Evolutionary conservation across 1,140 invertebrate genomes (phyloP), one percentile per base, ranked within the genome.

Genomic region (Bombus confusus): DNA sequence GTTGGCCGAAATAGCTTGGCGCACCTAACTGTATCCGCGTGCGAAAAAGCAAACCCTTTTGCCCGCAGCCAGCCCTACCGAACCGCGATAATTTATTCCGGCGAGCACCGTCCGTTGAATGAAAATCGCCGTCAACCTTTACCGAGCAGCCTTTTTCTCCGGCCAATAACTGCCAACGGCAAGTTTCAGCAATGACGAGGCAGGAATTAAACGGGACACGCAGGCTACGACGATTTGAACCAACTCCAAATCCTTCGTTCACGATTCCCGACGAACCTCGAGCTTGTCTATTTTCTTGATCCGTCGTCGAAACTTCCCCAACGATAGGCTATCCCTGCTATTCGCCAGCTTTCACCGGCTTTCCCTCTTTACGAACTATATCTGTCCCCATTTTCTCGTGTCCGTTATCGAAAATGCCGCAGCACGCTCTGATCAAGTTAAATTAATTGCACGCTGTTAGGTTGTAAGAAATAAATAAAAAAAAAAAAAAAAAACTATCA

Each of bases 1-100:
- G 80, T 89, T 91, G 87, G 87, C 86, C 92, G 91, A 94, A 93
- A 93, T 93, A 93, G 91, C 92, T 88, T 82, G 83, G 91, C 88
- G 88, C 71, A 87, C 87, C 88, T 86, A 87, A 89, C 86, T 83
- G 74, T 80, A 83, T 89, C 90, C 92, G 89, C 85, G 86, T 90
- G 87, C 80, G 87, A 81, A 75, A 76, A 59, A 75, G 72, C 28
- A 79, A 82, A 47, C 79, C 83, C 68, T 78, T 74, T 85, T 57
- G 85, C 83, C 25, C 64, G 85, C 83, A 85, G 69, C 81, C 62
- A 39, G 77, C 59, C 87, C 3, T 37, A 3, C 76, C 59, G 59
- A 62, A 43, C 47, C 47, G 22, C 86, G 75, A 91, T 93, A 91
- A 93, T 92, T 94, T 94, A 93, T 92, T 91, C 91, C 90, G 79